Conservation (phyloP, 2,888 invertebrate genomes). For the Strigamia maritima region DNA sequence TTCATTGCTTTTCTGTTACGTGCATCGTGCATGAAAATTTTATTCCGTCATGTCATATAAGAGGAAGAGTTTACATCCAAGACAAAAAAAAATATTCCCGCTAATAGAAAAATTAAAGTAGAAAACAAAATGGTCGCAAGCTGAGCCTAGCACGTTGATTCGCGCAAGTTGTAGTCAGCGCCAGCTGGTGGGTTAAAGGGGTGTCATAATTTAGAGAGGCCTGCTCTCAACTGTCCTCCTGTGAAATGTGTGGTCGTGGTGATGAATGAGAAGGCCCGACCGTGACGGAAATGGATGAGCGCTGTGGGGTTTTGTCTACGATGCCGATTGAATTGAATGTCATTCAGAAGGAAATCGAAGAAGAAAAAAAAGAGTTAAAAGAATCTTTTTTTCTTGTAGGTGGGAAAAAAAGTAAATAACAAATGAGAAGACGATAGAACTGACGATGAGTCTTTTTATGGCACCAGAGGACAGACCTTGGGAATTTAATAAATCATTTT, state of each 20-base stretch:
- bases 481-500: constrained; percentile 22
- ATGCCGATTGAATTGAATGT: constrained; percentile 18
- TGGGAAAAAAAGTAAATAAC: constrained; percentile 1
- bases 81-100: not conserved
- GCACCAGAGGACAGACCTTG: not conserved
- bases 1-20: constrained; percentile 26
- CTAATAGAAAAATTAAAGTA: not conserved
- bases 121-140: not conserved
- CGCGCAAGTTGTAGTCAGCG: constrained; percentile 7
- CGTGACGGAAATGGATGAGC: constrained; percentile 26
- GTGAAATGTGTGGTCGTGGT: constrained; percentile 29
- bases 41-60: not conserved
- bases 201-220: constrained; percentile 27
- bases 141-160: not conserved
- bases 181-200: constrained; percentile 24
- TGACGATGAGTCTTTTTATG: constrained; percentile 9
- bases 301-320: constrained; percentile 27
- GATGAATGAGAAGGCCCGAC: constrained; percentile 27
- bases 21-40: constrained; percentile 11
- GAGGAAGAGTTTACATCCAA: not conserved
- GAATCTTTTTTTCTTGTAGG: not conserved
- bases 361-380: not conserved
- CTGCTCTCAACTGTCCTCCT: constrained; percentile 21
- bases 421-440: constrained; percentile 19
- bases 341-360: not conserved